A percentile compares a stretch with the other conserved stretches of the same genome.
Evolutionary conservation across 2,113 vertebrate genomes (phyloP).

Genomic region (Siphamia tubifer): DNA sequence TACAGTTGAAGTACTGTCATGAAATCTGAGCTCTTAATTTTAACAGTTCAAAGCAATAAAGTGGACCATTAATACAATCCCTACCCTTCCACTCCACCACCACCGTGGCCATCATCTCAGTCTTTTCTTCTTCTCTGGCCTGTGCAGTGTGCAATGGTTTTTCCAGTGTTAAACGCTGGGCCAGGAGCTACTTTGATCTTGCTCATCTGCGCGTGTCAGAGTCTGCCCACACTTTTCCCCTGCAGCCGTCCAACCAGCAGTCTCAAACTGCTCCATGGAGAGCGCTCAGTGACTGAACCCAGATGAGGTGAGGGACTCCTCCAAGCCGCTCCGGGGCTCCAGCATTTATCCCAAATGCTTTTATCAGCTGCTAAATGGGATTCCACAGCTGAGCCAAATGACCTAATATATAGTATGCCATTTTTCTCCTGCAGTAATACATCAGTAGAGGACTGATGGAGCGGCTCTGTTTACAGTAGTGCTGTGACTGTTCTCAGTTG

Average conservation of each 20-base stretch:
- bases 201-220: constrained; percentile 68
- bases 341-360: constrained; percentile 42
- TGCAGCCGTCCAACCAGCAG: constrained; percentile 48
- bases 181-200: constrained; percentile 67
- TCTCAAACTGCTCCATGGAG: constrained; percentile 42
- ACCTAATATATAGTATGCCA: constrained; percentile 23
- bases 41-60: constrained; percentile 57
- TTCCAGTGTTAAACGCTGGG: constrained; percentile 58
- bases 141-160: constrained; percentile 55
- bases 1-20: constrained; percentile 32
- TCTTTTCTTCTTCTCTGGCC: constrained; percentile 42
- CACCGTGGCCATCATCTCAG: background rate
- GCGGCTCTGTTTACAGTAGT: constrained; percentile 32
- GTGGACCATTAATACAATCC: constrained; percentile 49
- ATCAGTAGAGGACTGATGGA: constrained; percentile 1
- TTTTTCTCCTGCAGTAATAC: background rate
- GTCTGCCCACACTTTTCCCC: constrained; percentile 64
- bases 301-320: constrained; percentile 54
- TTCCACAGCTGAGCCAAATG: constrained; percentile 22
- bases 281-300: constrained; percentile 31
- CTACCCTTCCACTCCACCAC: constrained; percentile 6
- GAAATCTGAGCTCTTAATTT: constrained; percentile 66
- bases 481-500: constrained; percentile 10
- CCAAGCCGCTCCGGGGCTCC: constrained; percentile 31
- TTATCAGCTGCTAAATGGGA: constrained; percentile 69